phyloP scores from a whole-genome alignment of 1,140 invertebrate genomes.

The Gryllus bimaculatus region DNA sequence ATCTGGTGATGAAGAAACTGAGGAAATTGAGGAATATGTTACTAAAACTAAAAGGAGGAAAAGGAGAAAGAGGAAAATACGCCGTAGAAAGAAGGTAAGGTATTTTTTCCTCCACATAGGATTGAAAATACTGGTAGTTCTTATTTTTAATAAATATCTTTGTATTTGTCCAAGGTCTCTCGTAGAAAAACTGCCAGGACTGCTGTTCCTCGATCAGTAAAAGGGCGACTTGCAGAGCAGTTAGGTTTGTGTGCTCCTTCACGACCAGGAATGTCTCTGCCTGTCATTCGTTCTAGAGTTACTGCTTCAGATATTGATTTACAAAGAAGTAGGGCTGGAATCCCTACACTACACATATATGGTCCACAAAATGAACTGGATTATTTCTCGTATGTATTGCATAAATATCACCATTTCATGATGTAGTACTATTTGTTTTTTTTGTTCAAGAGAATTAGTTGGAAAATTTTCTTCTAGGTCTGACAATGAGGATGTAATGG shows the following conservation, averaged over 20 bases:
- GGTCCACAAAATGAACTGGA: slow-evolving; percentile 52
- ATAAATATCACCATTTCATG: neutral
- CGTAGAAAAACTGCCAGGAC: slow-evolving; percentile 11
- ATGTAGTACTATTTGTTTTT: neutral
- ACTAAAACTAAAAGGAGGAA: slow-evolving; percentile 27
- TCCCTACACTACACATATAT: slow-evolving; percentile 43
- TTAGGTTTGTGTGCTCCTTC: slow-evolving; percentile 34
- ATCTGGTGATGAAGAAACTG: neutral
- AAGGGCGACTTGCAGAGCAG: slow-evolving; percentile 35
- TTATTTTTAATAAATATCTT: neutral
- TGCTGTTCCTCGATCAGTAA: slow-evolving; percentile 27
- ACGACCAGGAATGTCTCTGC: slow-evolving; percentile 30
- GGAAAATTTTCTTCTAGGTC: slow-evolving; percentile 21
- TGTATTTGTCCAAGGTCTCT: neutral
- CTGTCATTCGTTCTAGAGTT: slow-evolving; percentile 34
- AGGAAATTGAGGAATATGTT: neutral
- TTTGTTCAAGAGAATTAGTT: no score
- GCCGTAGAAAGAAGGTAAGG: slow-evolving; percentile 9
- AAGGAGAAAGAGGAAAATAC: slow-evolving; percentile 27
- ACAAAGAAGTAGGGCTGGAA: slow-evolving; percentile 28
- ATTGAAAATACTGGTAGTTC: neutral
- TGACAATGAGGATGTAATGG: slow-evolving; percentile 25
- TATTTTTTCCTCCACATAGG: neutral
- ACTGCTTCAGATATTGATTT: slow-evolving; percentile 32
- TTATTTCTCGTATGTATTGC: slow-evolving; percentile 41